These are phyloP conservation scores for Actinia tenebrosa DNA, from an alignment of 64 coral and sea anemone species.

Conservation along the genomic window DNA sequence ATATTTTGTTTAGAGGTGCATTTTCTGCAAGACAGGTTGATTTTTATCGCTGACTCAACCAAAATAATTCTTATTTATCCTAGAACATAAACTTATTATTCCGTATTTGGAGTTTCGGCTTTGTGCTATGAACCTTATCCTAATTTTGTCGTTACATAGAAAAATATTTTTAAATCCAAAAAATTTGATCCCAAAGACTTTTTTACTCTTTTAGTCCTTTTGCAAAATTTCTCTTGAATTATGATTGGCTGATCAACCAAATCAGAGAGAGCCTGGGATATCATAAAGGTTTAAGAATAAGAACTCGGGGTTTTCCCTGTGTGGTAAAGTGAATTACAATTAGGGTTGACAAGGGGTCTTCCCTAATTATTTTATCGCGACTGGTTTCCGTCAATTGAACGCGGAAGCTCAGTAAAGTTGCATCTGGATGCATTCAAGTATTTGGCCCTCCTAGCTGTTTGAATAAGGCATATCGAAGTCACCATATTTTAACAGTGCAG, in stretches of 20 bases:
- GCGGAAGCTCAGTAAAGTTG: not conserved
- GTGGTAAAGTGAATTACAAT: not conserved
- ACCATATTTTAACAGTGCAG: not conserved
- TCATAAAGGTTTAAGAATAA: not conserved
- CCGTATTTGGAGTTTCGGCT: not conserved
- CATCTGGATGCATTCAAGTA: too few species aligned
- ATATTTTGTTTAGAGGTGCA: not conserved
- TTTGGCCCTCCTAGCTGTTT: too few species aligned
- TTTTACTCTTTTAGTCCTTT: not conserved
- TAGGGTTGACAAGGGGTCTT: not conserved
- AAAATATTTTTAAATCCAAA: not conserved
- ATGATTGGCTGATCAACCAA: not conserved
- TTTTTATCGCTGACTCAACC: not conserved
- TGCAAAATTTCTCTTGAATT: not conserved
- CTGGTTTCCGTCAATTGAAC: not conserved
- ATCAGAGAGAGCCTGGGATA: not conserved
- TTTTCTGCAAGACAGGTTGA: not conserved
- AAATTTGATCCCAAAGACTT: not conserved
- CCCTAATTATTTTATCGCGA: not conserved
- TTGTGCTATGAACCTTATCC: not conserved
- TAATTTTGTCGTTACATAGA: not conserved
- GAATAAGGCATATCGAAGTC: not conserved
- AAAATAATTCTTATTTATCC: not conserved
- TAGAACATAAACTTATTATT: not conserved
- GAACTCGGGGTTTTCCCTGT: not conserved